Evolutionary conservation across 2,888 invertebrate genomes (phyloP).

Genomic region (Scaptomyza tumidula): DNA sequence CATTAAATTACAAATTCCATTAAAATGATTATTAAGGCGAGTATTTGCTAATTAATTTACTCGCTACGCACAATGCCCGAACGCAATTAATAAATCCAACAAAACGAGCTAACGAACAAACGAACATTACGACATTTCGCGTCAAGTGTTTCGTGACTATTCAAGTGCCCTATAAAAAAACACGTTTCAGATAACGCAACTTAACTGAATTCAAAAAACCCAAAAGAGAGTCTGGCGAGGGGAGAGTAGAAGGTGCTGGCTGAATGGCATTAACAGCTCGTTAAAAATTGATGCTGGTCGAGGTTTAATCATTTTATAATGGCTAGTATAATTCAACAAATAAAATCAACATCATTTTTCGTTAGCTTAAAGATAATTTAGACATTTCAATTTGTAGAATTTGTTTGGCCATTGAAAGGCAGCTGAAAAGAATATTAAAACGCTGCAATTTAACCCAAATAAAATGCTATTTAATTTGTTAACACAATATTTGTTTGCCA

Average conservation of each 20-base stretch:
- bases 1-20: constrained; percentile 83
- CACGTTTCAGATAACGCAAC: constrained; percentile 13
- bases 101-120: constrained; percentile 61
- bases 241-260: not conserved
- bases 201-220: constrained; percentile 2
- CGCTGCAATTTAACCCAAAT: not conserved
- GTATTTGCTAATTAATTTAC: constrained; percentile 82
- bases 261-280: constrained; percentile 39
- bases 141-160: constrained; percentile 32
- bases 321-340: constrained; percentile 3
- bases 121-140: constrained; percentile 10
- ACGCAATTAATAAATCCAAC: constrained; percentile 77
- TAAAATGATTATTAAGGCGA: constrained; percentile 81
- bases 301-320: constrained; percentile 15
- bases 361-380: no score
- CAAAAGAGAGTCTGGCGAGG: not conserved
- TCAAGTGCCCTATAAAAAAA: constrained; percentile 46
- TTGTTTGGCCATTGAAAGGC: no score
- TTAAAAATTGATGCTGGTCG: constrained; percentile 32
- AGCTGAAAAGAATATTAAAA: no score
- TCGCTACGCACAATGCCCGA: constrained; percentile 65
- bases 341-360: no score
- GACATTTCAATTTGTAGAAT: no score
- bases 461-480: not conserved
- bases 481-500: not conserved